Evolutionary conservation across 2,888 invertebrate species (phyloP), one percentile per base, ranked within the genome.

Genomic region (Ochlodes sylvanus): DNA sequence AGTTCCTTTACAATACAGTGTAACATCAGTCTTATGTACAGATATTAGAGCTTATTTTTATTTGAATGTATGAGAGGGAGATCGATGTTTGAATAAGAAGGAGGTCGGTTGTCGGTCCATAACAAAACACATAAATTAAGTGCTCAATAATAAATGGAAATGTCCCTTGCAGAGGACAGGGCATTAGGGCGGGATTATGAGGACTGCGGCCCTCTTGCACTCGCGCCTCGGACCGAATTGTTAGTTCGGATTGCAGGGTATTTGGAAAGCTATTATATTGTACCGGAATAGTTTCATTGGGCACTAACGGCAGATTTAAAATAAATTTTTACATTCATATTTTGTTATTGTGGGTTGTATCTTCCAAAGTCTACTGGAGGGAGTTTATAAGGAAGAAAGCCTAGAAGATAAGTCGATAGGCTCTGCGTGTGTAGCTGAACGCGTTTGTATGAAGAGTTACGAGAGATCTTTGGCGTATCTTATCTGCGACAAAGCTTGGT

Each of bases 61-160:
- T 41, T 12, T 58, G 54, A 50, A 42, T 21, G 41, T 67, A 52
- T 68, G 55, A 52, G 2, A 0, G 27, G 10, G 15, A 63, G 21
- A 55, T 68, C 73, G 76, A 71, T 79, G 72, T 81, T 84, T 82
- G 70, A 79, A 78, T 77, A 79, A 76, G 72, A 52, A 34, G 75
- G 71, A 79, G 77, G 79, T 84, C 84, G 86, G 90, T 89, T 88
- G 90, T 90, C 85, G 91, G 93, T 90, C 93, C 92, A 93, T 92
- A 91, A 92, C 92, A 92, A 93, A 92, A 93, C 93, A 93, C 93
- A 94, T 94, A 94, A 94, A 94, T 94, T 94, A 93, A 93, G 93
- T 92, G 92, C 93, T 92, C 93, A 93, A 93, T 94, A 94, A 94
- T 94, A 94, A 94, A 94, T 94, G 93, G 93, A 92, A 92, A 91